Evolutionary conservation across 37 sponge, comb jelly and placozoan species (phyloP), one percentile per base, ranked within the genome.

Genomic region (Ianthella basta): DNA sequence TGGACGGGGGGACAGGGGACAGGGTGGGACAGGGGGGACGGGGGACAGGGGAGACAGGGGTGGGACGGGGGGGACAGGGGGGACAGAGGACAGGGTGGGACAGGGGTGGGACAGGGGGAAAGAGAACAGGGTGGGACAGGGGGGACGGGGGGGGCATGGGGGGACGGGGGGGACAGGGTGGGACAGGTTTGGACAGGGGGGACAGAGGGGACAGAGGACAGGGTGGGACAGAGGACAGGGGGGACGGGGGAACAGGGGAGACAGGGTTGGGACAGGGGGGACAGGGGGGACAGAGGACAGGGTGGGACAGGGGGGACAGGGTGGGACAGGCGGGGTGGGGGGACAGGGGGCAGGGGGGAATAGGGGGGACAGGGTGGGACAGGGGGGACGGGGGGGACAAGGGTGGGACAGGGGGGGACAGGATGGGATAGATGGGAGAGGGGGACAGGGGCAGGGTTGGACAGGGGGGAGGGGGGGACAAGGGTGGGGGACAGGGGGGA

Each of bases 21-120:
- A 8, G 50, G 3, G 50, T 3, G 50, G 50, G 50, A 8, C 3
- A 8, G 50, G 50, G 6, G 8, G 50, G 50, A n/a, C n/a, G n/a
- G n/a, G n/a, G n/a, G n/a, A 90, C 97, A 89, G 84, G 60, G 30
- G 25, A 36, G 55, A 33, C 41, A 23, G 54, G 59, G 15, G 61
- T 29, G 29, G 72, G 50, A 24, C 33, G 63, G 55, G 37, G 80
- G 38, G 54, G 80, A 14, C 5, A 16, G 24, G 38, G 56, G 34
- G 37, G 63, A 53, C 0, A 80, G 72, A n/a, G 68, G 61, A 54
- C 61, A 68, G 34, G 65, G 56, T n/a, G 66, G 53, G 79, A 79
- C 30, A 41, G 55, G 53, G 79, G 14, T 30, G 50, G 53, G 64
- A 59, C 61, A 82, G 40, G 36, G 82, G 56, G 61, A 82, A 63